These are phyloP conservation scores for Acropora tenuis DNA, from an alignment of 64 coral and sea anemone species.

Conservation along the genomic window DNA sequence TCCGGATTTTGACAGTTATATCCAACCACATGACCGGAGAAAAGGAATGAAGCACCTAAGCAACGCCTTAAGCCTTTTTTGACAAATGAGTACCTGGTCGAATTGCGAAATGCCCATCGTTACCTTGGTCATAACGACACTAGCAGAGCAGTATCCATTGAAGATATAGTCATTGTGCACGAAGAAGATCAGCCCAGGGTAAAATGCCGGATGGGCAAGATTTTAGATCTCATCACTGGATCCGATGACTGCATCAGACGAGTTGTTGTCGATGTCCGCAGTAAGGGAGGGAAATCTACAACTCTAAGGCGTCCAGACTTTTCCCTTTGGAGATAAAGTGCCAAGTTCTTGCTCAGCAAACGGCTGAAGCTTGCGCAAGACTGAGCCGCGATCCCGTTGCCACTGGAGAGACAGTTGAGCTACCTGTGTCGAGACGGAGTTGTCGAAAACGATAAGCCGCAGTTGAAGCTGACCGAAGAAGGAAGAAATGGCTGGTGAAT, in stretches of 20 bases:
- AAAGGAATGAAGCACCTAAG: not conserved
- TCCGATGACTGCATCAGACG: conserved; percentile 7
- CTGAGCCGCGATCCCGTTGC: not conserved
- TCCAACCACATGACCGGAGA: not conserved
- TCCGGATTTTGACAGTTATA: not conserved
- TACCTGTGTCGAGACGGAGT: not conserved
- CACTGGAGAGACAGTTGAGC: not conserved
- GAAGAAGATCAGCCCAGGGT: conserved; percentile 8
- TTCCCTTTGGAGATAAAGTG: conserved; percentile 10
- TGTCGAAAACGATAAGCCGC: not conserved
- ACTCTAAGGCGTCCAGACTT: conserved; percentile 1
- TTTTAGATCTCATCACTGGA: not conserved
- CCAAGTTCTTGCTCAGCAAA: not conserved
- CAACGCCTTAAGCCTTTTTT: not conserved
- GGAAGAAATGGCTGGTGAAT: conserved; percentile 10
- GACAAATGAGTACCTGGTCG: not conserved
- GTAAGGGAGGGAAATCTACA: not conserved
- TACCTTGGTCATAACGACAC: not conserved
- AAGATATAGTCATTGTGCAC: conserved; percentile 10
- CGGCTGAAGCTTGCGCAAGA: not conserved
- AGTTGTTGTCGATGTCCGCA: not conserved
- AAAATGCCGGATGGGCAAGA: not conserved
- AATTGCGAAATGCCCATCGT: too few species aligned
- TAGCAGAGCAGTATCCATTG: not conserved
- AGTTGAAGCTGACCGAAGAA: not conserved